Evolutionary conservation across 1,140 invertebrate species (phyloP), one percentile per base, ranked within the genome.

Genomic region (Amphibalanus amphitrite): DNA sequence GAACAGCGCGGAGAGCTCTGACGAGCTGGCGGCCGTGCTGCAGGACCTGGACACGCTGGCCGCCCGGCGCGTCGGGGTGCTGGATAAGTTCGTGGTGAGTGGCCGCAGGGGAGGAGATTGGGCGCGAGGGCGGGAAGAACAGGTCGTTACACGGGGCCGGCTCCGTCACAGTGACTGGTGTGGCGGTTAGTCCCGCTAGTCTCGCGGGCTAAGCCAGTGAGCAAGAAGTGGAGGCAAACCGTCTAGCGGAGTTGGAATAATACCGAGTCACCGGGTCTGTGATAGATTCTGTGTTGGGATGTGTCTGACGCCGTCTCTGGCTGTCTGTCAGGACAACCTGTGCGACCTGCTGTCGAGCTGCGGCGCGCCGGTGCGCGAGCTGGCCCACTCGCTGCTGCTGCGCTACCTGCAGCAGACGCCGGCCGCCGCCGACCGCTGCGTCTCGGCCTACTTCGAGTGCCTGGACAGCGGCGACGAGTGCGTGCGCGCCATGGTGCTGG

Each of bases 391-490:
- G 15, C 77, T 80, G n/a, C 74, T 80, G 76, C 71, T 75, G 71
- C 72, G 77, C 74, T 59, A 76, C 30, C 30, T 77, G 47, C 69
- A 70, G 38, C 73, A 76, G 70, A 71, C 29, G 77, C 82, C 68
- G 79, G 82, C 28, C 80, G 81, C 74, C 72, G 79, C 79, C 40
- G 74, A 76, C 10, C 82, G 84, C 47, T 88, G 89, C 72, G 80
- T 95, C 0, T 85, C 89, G 64, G 85, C 87, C 0, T 89, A 90
- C 76, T 84, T 95, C 47, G 85, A 89, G 74, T 92, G 90, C 78
- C 81, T 96, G 65, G 86, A 92, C 69, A 88, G 87, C 74, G 82
- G 85, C 28, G 87, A 90, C 75, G 86, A 89, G 0, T 90, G 92
- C 74, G 84, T 95, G 47, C 84, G 91, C 1, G 85, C 85, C 72